Evolutionary conservation across 2,888 invertebrate genomes (phyloP).

Genomic region (Brachynemurus nebulosus): DNA sequence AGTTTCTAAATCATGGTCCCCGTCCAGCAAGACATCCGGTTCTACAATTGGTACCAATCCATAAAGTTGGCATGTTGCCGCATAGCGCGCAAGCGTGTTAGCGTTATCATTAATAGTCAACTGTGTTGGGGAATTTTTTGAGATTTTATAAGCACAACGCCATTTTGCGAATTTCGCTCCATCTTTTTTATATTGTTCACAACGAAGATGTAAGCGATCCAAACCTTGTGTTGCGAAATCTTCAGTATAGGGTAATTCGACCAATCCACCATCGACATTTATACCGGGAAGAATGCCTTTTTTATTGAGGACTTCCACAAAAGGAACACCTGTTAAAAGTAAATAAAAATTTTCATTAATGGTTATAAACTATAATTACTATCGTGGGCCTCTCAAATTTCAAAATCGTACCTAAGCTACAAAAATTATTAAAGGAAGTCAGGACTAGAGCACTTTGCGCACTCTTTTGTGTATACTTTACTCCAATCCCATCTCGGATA

Average conservation of each 20-base stretch:
- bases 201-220: slow-evolving; percentile 42
- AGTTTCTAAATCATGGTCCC: slow-evolving; percentile 43
- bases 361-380: neutral
- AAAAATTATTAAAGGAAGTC: no score
- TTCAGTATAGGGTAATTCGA: slow-evolving; percentile 42
- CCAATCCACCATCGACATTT: slow-evolving; percentile 50
- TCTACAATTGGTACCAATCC: slow-evolving; percentile 57
- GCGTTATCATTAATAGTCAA: slow-evolving; percentile 44
- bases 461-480: no score
- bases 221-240: slow-evolving; percentile 42
- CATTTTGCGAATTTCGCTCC: slow-evolving; percentile 52
- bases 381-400: no score
- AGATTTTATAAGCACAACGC: slow-evolving; percentile 44
- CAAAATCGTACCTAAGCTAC: no score
- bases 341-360: slow-evolving; percentile 1
- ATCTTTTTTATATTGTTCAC: slow-evolving; percentile 44
- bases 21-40: slow-evolving; percentile 42
- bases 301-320: slow-evolving; percentile 36
- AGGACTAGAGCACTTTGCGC: no score
- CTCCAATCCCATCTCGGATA: no score
- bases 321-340: slow-evolving; percentile 31
- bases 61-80: slow-evolving; percentile 41
- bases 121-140: slow-evolving; percentile 39
- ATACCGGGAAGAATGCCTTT: slow-evolving; percentile 42
- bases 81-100: slow-evolving; percentile 47